Evolutionary conservation across 2,797 vertebrate species (phyloP), one percentile per base, ranked within the genome.

Genomic region (Rhynchotus rufescens): DNA sequence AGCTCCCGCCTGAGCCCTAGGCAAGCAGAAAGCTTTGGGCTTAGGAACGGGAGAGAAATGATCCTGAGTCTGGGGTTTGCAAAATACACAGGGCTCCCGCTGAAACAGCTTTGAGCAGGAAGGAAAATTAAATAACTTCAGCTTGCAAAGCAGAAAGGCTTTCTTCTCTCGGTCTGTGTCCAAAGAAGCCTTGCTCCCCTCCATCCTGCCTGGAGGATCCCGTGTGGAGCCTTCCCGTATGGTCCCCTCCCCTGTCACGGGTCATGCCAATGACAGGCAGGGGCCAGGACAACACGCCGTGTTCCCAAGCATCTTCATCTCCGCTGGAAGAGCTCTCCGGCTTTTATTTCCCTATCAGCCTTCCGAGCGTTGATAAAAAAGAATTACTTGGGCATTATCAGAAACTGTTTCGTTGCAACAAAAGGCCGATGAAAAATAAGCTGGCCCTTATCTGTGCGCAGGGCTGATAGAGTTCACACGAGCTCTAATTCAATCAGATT

Each of bases 361-460:
- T 93, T 80, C 49, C 10, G 34, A 88, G 93, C 62, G 95, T 86
- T 96, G 97, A 98, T 98, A 98, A 51, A 97, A 96, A 96, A 96
- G 96, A 98, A 98, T 98, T 95, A 97, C 97, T 97, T 88, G 92
- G 95, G 96, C 92, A 95, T 97, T 98, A 98, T 98, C 97, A 97
- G 96, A 96, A 97, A 96, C 80, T 52, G 54, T 76, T 97, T 97
- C 94, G 97, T 96, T 97, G 93, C 96, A 94, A 94, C 92, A 97
- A 97, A 97, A 91, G 88, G 93, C 91, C 82, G 74, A 89, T 90
- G 95, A 96, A 93, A 96, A 96, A 97, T 95, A 97, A 98, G 97
- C 95, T 97, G 95, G 89, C 89, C 90, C 96, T 97, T 98, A 98
- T 98, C 97, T 96, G 88, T 9, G 36, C 17, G 10, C 69, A 95